These are phyloP conservation scores for Eumacrocentrus americanus DNA, from an alignment of 2,888 invertebrate genomes.

Conservation along the genomic window DNA sequence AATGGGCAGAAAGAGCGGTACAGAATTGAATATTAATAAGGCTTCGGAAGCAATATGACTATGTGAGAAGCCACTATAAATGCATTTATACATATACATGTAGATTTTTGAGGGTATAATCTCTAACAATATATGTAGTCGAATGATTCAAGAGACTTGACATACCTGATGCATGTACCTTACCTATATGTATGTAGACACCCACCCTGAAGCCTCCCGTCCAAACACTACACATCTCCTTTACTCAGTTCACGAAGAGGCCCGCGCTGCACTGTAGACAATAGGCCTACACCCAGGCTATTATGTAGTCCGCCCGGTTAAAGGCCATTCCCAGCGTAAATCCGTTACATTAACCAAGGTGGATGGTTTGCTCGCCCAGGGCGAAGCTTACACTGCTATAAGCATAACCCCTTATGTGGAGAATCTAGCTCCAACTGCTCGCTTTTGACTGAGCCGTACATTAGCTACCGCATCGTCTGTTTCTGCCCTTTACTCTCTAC, in stretches of 20 bases:
- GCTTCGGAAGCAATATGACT: neutral
- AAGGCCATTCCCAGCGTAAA: conserved; percentile 25
- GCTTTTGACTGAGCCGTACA: conserved; percentile 12
- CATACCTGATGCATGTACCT: neutral
- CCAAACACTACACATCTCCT: neutral
- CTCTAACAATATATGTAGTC: neutral
- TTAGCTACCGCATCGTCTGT: conserved; percentile 2
- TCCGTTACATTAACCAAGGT: conserved; percentile 24
- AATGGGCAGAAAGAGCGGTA: conserved; percentile 5
- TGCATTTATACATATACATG: neutral
- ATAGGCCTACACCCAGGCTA: conserved; percentile 4
- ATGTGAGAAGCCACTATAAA: neutral
- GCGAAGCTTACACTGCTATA: conserved; percentile 13
- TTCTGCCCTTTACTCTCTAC: conserved; percentile 1
- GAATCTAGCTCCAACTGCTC: neutral
- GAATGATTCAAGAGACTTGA: neutral
- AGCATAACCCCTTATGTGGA: conserved; percentile 15
- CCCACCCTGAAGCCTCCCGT: neutral
- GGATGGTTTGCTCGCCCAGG: neutral
- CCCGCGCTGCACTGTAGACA: conserved; percentile 17
- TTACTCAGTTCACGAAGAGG: neutral
- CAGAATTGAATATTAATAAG: conserved; percentile 21
- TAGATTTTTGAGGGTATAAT: conserved; percentile 2
- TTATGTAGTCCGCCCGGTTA: conserved; percentile 18
- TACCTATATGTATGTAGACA: neutral